Base-by-base conservation (phyloP, 2,888 invertebrate genomes). In the Nomada lathburiana region DNA sequence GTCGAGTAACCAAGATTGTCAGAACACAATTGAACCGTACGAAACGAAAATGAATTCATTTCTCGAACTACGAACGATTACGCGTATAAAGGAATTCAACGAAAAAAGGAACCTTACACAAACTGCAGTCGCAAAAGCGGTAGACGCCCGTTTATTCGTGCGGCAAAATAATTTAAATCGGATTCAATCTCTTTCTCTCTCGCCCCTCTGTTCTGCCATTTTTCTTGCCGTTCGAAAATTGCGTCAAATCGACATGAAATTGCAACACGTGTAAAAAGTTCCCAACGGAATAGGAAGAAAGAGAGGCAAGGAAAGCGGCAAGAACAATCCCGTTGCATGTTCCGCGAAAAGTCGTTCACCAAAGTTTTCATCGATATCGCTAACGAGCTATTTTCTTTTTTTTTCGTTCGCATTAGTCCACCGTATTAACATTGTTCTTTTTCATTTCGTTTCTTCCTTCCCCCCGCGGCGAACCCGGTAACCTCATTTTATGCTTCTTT, bases 141-240 rank as follows among this genome's bases (percentile, higher is more conserved):
- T 29, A 23, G 42, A 69, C 42, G 42, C 23, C 9, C 2, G 26
- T 16, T 26, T 18, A 44, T 29, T 69, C n/a, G 26, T 18, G 13
- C n/a, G 23, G n/a, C 9, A 20, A 59, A 69, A 69, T 44, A 69
- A 69, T 69, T 59, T 44, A 47, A 59, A 44, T 57, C 13, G 44
- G 42, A 69, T 69, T 69, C 69, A 59, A 69, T 69, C n/a, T 20
- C 29, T 29, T 26, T 69, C 50, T n/a, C 42, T 1, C n/a, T 0
- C 18, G 5, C 50, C 18, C 50, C 16, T 26, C 50, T 13, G 16
- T 11, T 4, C 16, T 20, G 16, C 1, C 36, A 20, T 67, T 53
- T 16, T 36, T 53, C 20, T 7, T 53, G 53, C n/a, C 53, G n/a
- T 53, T 53, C 53, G 53, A 36, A 36, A 69, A 69, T 69, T 59